phyloP scores from a whole-genome alignment of 2,113 vertebrate species.

The Gavia stellata region DNA sequence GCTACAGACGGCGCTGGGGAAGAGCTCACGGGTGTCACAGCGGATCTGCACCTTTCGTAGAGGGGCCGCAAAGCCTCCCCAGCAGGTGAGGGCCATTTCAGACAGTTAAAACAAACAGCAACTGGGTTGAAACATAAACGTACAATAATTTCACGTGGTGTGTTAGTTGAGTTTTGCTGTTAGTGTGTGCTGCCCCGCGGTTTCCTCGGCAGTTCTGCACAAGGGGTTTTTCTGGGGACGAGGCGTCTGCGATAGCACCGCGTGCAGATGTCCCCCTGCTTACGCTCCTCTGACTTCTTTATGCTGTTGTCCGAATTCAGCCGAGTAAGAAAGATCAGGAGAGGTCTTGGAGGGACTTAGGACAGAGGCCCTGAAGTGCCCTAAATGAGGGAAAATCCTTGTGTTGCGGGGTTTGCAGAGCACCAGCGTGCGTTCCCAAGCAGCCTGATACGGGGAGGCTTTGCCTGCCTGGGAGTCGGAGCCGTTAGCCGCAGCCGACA shows the following conservation, averaged over 20 bases:
- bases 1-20: accelerated
- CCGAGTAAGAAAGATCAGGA: background rate
- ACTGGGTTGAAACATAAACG: background rate
- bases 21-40: background rate
- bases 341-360: background rate
- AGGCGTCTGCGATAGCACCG: too few species aligned
- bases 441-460: background rate
- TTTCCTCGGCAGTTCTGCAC: background rate
- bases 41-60: accelerated
- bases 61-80: background rate
- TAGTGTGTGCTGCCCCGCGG: accelerated
- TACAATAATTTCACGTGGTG: accelerated
- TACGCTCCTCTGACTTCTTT: accelerated
- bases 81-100: background rate
- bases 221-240: background rate
- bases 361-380: too few species aligned
- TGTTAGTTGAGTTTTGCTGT: background rate
- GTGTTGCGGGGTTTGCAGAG: background rate
- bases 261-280: background rate
- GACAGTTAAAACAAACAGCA: background rate
- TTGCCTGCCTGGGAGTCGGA: background rate
- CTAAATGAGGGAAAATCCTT: accelerated
- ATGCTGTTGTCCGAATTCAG: accelerated
- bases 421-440: background rate
- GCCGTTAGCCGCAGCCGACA: accelerated